Evolutionary conservation across 1,140 invertebrate species (phyloP).

Genomic region (Penaeus vannamei): DNA sequence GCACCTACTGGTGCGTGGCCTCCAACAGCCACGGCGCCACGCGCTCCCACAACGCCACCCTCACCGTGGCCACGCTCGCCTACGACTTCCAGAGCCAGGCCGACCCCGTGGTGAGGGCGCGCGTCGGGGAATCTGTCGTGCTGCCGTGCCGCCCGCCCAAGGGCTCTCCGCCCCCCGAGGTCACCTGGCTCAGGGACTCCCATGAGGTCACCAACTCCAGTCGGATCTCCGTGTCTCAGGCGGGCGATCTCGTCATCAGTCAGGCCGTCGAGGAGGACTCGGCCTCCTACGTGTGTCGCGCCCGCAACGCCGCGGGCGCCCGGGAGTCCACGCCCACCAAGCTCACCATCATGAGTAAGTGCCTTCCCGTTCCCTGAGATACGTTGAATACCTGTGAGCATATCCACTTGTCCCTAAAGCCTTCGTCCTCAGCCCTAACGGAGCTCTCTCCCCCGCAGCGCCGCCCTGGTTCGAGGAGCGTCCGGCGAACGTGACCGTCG

Average conservation of each 20-base stretch:
- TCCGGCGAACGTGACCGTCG: constrained; percentile 59
- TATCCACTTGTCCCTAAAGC: not conserved
- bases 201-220: constrained; percentile 37
- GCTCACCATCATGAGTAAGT: constrained; percentile 71
- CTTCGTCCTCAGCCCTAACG: not conserved
- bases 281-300: constrained; percentile 72
- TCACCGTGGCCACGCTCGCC: constrained; percentile 46
- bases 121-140: constrained; percentile 31
- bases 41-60: constrained; percentile 57
- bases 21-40: constrained; percentile 45
- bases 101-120: constrained; percentile 46
- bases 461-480: constrained; percentile 62
- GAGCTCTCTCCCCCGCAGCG: constrained; percentile 36
- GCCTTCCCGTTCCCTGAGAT: not conserved
- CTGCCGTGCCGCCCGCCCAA: constrained; percentile 64
- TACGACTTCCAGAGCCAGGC: constrained; percentile 46
- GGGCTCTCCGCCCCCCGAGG: constrained; percentile 52
- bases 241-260: constrained; percentile 74
- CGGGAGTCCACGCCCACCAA: constrained; percentile 70
- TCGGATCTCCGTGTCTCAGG: constrained; percentile 32
- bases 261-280: constrained; percentile 77
- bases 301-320: constrained; percentile 71
- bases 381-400: not conserved
- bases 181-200: constrained; percentile 56
- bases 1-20: constrained; percentile 60